Evolutionary conservation across 2,797 vertebrate genomes (phyloP), one percentile per base, ranked within the genome.

Genomic region (Tadarida brasiliensis): DNA sequence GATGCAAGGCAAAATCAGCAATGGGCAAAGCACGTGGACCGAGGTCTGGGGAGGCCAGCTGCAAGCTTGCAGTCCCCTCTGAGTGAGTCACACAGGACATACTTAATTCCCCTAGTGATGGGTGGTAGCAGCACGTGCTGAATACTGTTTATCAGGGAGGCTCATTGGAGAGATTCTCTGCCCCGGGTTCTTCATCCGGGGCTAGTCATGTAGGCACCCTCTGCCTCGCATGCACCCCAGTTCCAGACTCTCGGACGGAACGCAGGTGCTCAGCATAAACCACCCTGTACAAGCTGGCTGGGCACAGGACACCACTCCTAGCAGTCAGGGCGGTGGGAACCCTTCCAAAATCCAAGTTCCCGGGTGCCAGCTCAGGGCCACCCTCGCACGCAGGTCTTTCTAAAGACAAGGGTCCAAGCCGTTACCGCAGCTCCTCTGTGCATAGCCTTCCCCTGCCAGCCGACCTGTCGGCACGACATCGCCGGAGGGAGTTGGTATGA

Each of bases 91-190:
- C 67, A 7, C 1, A 17, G 44, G 11, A 1, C 39, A 7, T 7
- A 44, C 39, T 44, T 4, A 44, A 44, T 7, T 44, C 39, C 39
- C 39, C 39, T n/a, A 0, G 11, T n/a, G 12, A 9, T 5, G 54
- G 2, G 33, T 3, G 59, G 68, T 11, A n/a, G 16, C 5, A 2
- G 33, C 30, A 11, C 1, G 3, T 3, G 22, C 2, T 39, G 33
- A 63, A n/a, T n/a, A 39, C 0, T 49, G 54, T 54, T 24, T 47
- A 19, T 22, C 44, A 12, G 20, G 26, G 28, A 59, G 39, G 61
- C 4, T 67, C 33, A 30, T 2, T 5, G 7, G 39, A 11, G 28
- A n/a, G 17, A 39, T 47, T 67, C 63, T 10, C 8, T 14, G 30
- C 24, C 19, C 63, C n/a, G 7, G 30, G 57, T 11, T 33, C n/a